Evolutionary conservation across 2,888 invertebrate species (phyloP), one percentile per base, ranked within the genome.

Genomic region (Chrysolina haemoptera): DNA sequence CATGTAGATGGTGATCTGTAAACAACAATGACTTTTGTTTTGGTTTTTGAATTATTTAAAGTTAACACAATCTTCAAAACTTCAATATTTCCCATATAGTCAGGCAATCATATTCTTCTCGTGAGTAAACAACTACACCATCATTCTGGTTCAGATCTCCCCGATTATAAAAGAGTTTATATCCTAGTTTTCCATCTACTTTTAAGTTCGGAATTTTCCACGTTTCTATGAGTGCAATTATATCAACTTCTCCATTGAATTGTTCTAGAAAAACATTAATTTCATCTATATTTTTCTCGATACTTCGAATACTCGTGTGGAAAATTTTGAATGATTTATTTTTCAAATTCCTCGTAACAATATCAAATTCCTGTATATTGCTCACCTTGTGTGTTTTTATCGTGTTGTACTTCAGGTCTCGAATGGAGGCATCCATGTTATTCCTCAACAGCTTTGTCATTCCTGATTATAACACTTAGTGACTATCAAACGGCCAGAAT

Each of bases 331-430:
- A 55, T 55, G 22, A 55, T 55, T 55, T 12, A 55, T 55, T 55
- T 20, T 20, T 20, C 10, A 20, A 18, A 55, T n/a, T 20, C 55
- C 55, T 55, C 55, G 1, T 22, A 20, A 55, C 55, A 55, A 18
- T 55, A 55, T 20, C 20, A 55, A 55, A 55, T 55, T 55, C 22
- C 55, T 64, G 63, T 18, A 43, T 64, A 43, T 64, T 41, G 20
- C 43, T 43, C 63, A 64, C 63, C 63, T 64, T 64, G 41, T 64
- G 63, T 64, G 63, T 43, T 64, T 40, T 64, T 40, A 64, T 41
- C 18, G 41, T 64, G 43, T 64, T 41, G 10, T 40, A 62, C 62
- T 62, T 35, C 14, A 62, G 62, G 40, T 62, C 40, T 62, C 62
- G 40, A 62, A 40, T 62, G 40, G 27, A 62, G n/a, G 40, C 14